Conservation (phyloP, 2,888 invertebrate genomes). For the Hirtodrosophila histrioides region DNA sequence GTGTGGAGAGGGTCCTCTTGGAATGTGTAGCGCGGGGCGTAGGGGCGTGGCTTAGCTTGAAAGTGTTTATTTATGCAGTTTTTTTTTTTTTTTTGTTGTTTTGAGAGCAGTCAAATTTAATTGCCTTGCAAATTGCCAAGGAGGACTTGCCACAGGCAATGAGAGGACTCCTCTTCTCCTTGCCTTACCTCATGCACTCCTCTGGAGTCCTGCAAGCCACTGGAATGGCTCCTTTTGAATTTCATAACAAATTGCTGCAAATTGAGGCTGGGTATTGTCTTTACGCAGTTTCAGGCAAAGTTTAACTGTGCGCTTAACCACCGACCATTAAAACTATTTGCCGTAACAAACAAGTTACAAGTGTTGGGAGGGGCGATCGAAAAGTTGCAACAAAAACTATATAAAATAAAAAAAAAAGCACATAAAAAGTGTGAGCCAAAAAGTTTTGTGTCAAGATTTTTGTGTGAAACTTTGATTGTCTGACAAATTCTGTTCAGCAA, state of each 20-base stretch:
- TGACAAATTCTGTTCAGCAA: slow-evolving; percentile 47
- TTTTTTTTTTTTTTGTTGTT: slow-evolving; percentile 27
- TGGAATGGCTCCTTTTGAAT: slow-evolving; percentile 37
- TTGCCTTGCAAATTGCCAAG: slow-evolving; percentile 74
- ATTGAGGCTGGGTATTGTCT: slow-evolving; percentile 53
- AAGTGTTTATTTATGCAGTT: slow-evolving; percentile 78
- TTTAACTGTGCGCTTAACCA: slow-evolving; percentile 43
- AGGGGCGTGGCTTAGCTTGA: slow-evolving; percentile 40
- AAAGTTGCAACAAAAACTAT: slow-evolving; percentile 2
- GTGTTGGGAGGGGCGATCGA: not conserved
- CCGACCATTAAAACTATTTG: slow-evolving; percentile 76
- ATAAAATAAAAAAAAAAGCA: slow-evolving; percentile 16
- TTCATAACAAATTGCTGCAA: slow-evolving; percentile 72
- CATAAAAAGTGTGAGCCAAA: slow-evolving; percentile 10
- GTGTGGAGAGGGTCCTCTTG: too few species aligned
- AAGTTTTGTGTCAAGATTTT: slow-evolving; percentile 50
- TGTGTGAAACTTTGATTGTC: slow-evolving; percentile 63
- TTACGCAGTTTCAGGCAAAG: slow-evolving; percentile 44
- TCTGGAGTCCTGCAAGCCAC: not conserved
- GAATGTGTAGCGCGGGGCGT: not conserved
- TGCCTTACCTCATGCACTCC: not conserved
- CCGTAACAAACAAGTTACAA: slow-evolving; percentile 57
- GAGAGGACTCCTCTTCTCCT: not conserved
- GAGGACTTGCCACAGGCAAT: slow-evolving; percentile 11
- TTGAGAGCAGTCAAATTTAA: slow-evolving; percentile 69